Conservation (phyloP, 2,113 vertebrate genomes). For the Hyaena hyaena region DNA sequence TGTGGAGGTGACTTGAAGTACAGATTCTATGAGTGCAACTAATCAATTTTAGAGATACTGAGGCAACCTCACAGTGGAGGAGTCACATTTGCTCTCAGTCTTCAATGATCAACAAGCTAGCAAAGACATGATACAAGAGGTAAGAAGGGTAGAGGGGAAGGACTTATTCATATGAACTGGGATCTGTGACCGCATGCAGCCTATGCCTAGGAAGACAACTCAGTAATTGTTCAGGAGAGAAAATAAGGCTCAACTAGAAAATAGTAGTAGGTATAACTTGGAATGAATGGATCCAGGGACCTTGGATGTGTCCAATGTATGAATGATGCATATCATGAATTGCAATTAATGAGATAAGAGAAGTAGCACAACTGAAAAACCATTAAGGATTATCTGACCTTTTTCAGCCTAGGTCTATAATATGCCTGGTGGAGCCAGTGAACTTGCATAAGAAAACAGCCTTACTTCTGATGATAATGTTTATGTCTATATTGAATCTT, state of each 20-base stretch:
- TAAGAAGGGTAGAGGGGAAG: neutral
- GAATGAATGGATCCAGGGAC: neutral
- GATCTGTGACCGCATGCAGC: neutral
- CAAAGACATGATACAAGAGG: neutral
- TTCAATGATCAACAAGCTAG: neutral
- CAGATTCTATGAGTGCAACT: conserved; percentile 16
- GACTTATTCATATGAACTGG: neutral
- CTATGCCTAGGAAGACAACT: neutral
- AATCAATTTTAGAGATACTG: neutral
- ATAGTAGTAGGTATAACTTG: neutral
- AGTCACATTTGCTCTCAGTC: neutral
- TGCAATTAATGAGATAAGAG: neutral
- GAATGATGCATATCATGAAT: neutral
- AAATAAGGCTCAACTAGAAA: neutral
- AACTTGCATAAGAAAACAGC: neutral
- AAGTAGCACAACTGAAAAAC: neutral
- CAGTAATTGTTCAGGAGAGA: neutral
- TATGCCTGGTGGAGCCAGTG: neutral
- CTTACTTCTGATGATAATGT: neutral
- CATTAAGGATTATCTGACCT: neutral
- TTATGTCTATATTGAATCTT: neutral
- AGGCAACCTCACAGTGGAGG: neutral
- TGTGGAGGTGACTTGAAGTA: neutral
- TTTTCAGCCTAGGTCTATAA: neutral
- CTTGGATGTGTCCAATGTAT: neutral